These are phyloP conservation scores for Drosophila ficusphila DNA, from an alignment of 1,140 invertebrate species.

Conservation along the genomic window DNA sequence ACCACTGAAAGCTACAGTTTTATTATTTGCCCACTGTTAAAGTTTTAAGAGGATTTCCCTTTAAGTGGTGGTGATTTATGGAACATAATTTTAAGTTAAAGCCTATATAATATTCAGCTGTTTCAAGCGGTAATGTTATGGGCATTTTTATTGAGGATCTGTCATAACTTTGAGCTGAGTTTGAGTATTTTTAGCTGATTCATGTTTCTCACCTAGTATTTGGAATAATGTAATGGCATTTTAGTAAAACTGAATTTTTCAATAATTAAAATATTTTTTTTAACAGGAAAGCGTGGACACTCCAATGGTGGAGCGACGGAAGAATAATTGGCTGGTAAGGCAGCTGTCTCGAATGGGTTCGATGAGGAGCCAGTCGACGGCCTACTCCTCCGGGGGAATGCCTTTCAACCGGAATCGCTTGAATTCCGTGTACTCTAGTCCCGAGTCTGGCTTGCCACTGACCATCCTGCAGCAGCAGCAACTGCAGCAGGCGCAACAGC, in stretches of 20 bases:
- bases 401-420: slow-evolving; percentile 89
- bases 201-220: too few species aligned
- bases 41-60: background rate
- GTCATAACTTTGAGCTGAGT: background rate
- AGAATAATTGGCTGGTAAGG: slow-evolving; percentile 94
- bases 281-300: slow-evolving; percentile 93
- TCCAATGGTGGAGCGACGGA: slow-evolving; percentile 91
- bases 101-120: background rate
- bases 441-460: slow-evolving; percentile 87
- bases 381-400: slow-evolving; percentile 91
- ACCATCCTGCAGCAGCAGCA: slow-evolving; percentile 80
- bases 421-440: slow-evolving; percentile 91
- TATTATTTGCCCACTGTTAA: background rate
- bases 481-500: slow-evolving; percentile 71
- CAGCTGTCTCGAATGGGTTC: slow-evolving; percentile 93
- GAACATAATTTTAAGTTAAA: background rate
- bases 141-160: background rate
- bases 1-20: background rate
- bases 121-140: background rate
- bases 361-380: slow-evolving; percentile 91
- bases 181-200: too few species aligned
- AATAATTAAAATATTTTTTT: background rate
- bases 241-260: too few species aligned
- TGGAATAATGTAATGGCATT: too few species aligned
- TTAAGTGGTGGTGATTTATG: background rate